Evolutionary conservation across 2,113 vertebrate species (phyloP).

Genomic region (Thymallus thymallus): DNA sequence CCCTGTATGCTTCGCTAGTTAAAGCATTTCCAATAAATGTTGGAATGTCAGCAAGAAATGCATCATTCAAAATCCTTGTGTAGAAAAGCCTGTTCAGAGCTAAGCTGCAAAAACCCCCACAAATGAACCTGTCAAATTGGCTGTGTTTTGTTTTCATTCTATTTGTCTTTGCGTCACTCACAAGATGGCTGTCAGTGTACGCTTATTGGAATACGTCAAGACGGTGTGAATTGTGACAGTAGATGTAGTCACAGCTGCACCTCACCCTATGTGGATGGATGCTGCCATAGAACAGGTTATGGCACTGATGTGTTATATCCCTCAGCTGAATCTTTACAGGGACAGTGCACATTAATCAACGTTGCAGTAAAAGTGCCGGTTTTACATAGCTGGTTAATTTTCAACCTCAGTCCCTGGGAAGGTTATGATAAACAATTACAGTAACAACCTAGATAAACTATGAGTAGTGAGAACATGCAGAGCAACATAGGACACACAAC

Average conservation of each 20-base stretch:
- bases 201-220: constrained; percentile 33
- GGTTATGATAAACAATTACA: no score
- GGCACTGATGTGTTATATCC: constrained; percentile 11
- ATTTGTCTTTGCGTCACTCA: constrained; percentile 30
- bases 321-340: background rate
- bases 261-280: background rate
- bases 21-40: constrained; percentile 38
- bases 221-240: constrained; percentile 5
- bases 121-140: constrained; percentile 25
- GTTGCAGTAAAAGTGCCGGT: no score
- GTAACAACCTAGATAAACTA: no score
- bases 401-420: no score
- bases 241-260: constrained; percentile 10
- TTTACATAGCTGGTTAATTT: no score
- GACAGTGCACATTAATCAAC: no score
- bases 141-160: constrained; percentile 18
- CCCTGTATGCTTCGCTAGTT: constrained; percentile 18
- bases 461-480: no score
- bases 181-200: constrained; percentile 35
- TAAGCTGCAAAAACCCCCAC: constrained; percentile 10
- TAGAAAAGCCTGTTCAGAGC: background rate
- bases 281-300: constrained; percentile 9
- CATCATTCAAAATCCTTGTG: background rate
- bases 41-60: constrained; percentile 26
- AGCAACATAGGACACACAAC: no score